Percentiles rank a stretch among this genome's conserved stretches.
Conservation (phyloP, 2,888 invertebrate genomes). For the Prosapia bicincta region DNA sequence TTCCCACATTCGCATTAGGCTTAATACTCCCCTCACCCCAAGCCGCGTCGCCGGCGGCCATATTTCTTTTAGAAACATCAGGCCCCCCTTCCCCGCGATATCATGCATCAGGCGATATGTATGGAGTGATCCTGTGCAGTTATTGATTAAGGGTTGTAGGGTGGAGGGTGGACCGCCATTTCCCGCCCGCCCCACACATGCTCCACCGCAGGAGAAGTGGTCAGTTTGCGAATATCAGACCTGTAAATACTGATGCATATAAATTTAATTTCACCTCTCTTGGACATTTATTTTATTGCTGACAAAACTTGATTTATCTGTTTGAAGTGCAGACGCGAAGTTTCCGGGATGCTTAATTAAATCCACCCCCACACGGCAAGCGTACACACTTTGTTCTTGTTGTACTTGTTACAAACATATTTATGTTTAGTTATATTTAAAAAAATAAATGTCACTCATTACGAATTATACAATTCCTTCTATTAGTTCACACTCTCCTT, state of each 20-base stretch:
- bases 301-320: neutral
- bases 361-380: too few relatives aligned
- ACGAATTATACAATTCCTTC: too few relatives aligned
- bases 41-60: conserved; percentile 17
- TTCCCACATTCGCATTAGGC: conserved; percentile 27
- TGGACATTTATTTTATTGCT: neutral
- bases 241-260: too few relatives aligned
- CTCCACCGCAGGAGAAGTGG: neutral
- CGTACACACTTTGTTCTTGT: too few relatives aligned
- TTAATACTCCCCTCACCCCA: conserved; percentile 12
- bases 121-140: conserved; percentile 5
- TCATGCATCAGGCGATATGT: conserved; percentile 26
- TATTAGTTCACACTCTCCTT: too few relatives aligned
- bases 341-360: too few relatives aligned
- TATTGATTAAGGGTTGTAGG: neutral
- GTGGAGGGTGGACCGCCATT: neutral
- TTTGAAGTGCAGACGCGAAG: neutral
- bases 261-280: neutral
- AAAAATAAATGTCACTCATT: too few relatives aligned
- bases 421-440: too few relatives aligned
- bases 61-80: conserved; percentile 21
- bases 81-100: conserved; percentile 11
- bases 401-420: too few relatives aligned
- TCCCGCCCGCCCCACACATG: neutral
- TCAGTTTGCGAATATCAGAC: neutral